Evolutionary conservation across 2,888 invertebrate species (phyloP), one percentile per base, ranked within the genome.

Genomic region (Caenorhabditis becei): DNA sequence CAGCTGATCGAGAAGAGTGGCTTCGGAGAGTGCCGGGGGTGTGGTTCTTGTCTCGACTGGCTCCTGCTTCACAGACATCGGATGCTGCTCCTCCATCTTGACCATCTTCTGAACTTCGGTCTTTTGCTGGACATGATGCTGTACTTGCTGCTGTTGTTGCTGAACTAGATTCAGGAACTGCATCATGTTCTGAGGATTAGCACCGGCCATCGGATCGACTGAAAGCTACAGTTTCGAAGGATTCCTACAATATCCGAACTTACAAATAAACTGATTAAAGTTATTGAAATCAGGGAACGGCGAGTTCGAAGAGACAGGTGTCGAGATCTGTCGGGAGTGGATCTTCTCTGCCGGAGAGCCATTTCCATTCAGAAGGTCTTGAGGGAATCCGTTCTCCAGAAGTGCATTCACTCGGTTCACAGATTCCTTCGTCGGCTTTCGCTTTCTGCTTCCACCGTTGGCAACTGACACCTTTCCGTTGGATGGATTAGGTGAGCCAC

Each of bases 371-470:
- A 32, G 58, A 24, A 47, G n/a, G 18, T 23, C 44, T 7, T 10
- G 1, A 10, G 41, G 16, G 20, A 49, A 7, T 16, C 53, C 16
- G 16, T 26, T 62, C 35, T 71, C 71, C 5, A 71, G 35, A n/a
- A 72, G 63, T 18, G 47, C 24, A 18, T 58, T 62, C 11, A 71
- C 61, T 3, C 80, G 47, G 24, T 83, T 83, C 32, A 88, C 75
- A 4, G 81, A 66, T 24, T 87, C 86, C 44, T 88, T 87, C 20
- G 84, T 83, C 23, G 88, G 87, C 69, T 89, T 89, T 20, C 89
- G 71, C 77, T 89, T 89, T 23, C 86, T 51, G 51, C 83, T 71
- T n/a, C 89, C 89, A 1, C 70, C 85, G 77, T 59, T 85, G 82
- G 58, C 77, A 62, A 11, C 80, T 78, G 63, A 83, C 83, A 20